phyloP scores from a whole-genome alignment of 2,113 vertebrate genomes.

The Periophthalmus modestus region DNA sequence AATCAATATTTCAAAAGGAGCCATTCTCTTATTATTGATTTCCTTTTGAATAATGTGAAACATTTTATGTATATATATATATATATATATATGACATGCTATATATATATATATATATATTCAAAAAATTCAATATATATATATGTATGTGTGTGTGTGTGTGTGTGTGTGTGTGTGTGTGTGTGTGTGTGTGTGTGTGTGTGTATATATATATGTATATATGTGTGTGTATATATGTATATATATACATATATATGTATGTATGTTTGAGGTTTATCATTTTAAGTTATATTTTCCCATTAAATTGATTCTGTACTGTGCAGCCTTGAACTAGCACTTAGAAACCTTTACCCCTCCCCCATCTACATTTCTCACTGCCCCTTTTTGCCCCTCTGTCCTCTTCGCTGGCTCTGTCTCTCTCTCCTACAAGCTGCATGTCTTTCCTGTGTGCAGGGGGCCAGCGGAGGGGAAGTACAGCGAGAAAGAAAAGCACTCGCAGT shows the following conservation, averaged over 20 bases:
- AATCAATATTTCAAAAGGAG: conserved; percentile 55
- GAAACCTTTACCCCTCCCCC: conserved; percentile 71
- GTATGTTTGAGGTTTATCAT: not conserved
- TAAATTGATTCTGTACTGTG: conserved; percentile 27
- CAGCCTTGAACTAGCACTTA: conserved; percentile 60
- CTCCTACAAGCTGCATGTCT: conserved; percentile 64
- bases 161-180: too few relatives aligned
- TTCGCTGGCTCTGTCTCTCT: conserved; percentile 23
- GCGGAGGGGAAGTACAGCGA: conserved; percentile 69
- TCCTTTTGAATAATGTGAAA: not conserved
- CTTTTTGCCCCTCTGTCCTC: conserved; percentile 63
- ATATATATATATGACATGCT: too few relatives aligned
- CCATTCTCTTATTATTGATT: conserved; percentile 28
- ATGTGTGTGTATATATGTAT: too few relatives aligned
- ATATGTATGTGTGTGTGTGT: too few relatives aligned
- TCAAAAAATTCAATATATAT: too few relatives aligned
- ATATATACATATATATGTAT: too few relatives aligned
- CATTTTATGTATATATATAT: not conserved
- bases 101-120: too few relatives aligned
- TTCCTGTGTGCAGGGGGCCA: conserved; percentile 73
- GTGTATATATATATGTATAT: too few relatives aligned
- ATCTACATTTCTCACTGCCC: conserved; percentile 67
- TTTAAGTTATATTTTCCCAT: conserved; percentile 2
- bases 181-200: too few relatives aligned
- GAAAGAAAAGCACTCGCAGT: conserved; percentile 73